Conservation (phyloP, 1,140 invertebrate species). For the Aphis craccivora region DNA sequence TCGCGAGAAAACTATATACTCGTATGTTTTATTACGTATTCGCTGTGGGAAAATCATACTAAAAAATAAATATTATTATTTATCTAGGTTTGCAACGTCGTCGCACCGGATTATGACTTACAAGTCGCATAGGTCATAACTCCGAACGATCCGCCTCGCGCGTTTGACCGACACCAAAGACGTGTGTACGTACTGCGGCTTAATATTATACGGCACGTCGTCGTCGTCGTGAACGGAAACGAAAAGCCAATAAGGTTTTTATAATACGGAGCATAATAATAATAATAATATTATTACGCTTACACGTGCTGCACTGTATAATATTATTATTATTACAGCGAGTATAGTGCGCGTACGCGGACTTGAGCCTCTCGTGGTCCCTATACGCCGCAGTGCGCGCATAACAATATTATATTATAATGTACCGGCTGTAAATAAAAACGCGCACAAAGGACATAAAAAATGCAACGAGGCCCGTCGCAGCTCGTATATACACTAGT, state of each 20-base stretch:
- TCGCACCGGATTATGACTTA: background rate
- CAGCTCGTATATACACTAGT: background rate
- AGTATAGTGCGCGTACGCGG: too few relatives aligned
- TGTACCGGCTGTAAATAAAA: slow-evolving; percentile 3
- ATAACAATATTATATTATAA: background rate
- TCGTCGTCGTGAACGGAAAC: background rate
- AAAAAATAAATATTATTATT: background rate
- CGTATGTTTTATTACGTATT: background rate
- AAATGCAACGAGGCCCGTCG: background rate
- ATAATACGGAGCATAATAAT: background rate
- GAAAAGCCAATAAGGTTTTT: background rate
- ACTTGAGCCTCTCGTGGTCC: background rate
- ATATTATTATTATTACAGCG: background rate
- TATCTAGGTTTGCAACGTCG: background rate
- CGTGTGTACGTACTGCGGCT: background rate
- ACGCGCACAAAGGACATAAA: slow-evolving; percentile 1
- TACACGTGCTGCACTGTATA: background rate
- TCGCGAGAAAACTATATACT: background rate
- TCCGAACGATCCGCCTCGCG: background rate
- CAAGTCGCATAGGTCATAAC: background rate
- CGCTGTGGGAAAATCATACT: background rate
- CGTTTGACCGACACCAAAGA: too few relatives aligned
- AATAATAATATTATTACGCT: background rate
- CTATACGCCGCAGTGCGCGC: too few relatives aligned
- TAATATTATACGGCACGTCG: background rate